These are phyloP conservation scores for Spizella passerina DNA, from an alignment of 2,797 vertebrate species.

Conservation along the genomic window DNA sequence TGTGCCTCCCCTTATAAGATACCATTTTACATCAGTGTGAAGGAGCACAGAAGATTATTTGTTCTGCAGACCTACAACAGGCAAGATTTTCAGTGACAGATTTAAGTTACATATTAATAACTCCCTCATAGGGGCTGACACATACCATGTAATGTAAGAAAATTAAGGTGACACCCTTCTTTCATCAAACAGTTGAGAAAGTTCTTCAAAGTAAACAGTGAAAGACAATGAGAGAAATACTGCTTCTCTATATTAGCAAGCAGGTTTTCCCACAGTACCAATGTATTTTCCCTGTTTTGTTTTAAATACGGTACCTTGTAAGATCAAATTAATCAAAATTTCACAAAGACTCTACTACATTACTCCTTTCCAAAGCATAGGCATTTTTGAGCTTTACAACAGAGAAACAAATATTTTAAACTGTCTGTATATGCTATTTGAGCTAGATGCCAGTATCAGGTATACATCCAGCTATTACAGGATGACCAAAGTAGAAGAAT, in stretches of 20 bases:
- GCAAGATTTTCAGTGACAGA: neutral
- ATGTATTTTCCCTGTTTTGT: neutral
- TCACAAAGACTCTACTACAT: neutral
- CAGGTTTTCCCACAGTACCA: neutral
- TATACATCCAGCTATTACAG: neutral
- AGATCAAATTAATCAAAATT: neutral
- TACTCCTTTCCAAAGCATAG: neutral
- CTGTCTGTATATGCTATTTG: neutral
- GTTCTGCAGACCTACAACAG: neutral
- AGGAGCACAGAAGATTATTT: neutral
- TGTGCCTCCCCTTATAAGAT: neutral
- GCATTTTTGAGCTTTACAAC: neutral
- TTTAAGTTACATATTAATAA: neutral
- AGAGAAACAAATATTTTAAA: neutral
- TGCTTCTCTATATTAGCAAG: neutral
- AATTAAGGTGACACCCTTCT: neutral
- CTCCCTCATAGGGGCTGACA: neutral
- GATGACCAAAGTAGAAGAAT: rapidly evolving
- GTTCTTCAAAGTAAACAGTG: neutral
- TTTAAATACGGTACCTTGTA: neutral
- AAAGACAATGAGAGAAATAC: neutral
- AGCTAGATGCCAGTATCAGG: neutral
- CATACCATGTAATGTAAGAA: neutral
- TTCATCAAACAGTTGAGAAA: neutral
- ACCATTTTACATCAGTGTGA: neutral